Percentiles rank a stretch among this genome's conserved stretches.
phyloP scores from a whole-genome alignment of 2,888 invertebrate genomes.

The Lasioglossum morio region DNA sequence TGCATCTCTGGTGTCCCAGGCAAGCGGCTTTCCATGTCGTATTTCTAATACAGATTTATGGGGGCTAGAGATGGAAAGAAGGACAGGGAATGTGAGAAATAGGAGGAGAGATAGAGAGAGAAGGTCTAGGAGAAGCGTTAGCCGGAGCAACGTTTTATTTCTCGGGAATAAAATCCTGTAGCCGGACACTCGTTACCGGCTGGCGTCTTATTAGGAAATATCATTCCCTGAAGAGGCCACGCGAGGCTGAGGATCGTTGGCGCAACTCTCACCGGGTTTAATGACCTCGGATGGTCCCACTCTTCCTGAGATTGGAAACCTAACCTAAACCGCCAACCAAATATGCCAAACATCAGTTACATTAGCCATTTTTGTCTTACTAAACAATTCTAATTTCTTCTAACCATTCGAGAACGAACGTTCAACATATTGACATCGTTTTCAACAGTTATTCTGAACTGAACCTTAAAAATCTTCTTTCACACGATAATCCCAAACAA shows the following conservation, averaged over 20 bases:
- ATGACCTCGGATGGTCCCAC: slow-evolving; percentile 44
- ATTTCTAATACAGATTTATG: slow-evolving; percentile 33
- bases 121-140: not conserved
- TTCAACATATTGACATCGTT: too few species aligned
- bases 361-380: too few species aligned
- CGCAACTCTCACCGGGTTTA: slow-evolving; percentile 46
- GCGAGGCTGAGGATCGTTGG: slow-evolving; percentile 10
- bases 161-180: slow-evolving; percentile 46
- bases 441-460: too few species aligned
- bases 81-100: not conserved
- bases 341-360: too few species aligned
- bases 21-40: slow-evolving; percentile 12
- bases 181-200: slow-evolving; percentile 54
- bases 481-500: too few species aligned
- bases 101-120: not conserved
- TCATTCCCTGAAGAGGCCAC: slow-evolving; percentile 61
- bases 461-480: too few species aligned
- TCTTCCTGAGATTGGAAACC: slow-evolving; percentile 5
- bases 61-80: not conserved
- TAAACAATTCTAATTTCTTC: too few species aligned
- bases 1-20: not conserved
- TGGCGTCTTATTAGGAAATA: slow-evolving; percentile 61
- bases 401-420: too few species aligned
- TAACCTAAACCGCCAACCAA: too few species aligned
- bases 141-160: slow-evolving; percentile 16